These are phyloP conservation scores for Tetragonula clypearis DNA, from an alignment of 1,140 invertebrate genomes.

Conservation along the genomic window DNA sequence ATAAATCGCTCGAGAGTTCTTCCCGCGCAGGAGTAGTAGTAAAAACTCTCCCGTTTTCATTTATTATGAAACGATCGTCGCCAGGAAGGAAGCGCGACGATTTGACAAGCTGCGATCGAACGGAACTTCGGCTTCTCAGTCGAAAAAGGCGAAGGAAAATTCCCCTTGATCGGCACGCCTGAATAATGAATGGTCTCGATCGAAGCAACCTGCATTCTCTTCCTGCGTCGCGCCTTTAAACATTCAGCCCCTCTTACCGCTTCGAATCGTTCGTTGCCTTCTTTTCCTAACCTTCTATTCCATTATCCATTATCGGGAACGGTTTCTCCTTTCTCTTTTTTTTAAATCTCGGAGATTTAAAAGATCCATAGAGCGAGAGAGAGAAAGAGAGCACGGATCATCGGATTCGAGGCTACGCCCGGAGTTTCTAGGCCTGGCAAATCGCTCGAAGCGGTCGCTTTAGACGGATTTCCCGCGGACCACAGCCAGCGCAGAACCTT, in stretches of 20 bases:
- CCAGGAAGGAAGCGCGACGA: not conserved
- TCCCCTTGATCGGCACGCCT: conserved; percentile 60
- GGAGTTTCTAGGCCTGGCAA: conserved; percentile 7
- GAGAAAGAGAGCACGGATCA: not conserved
- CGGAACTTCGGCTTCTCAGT: conserved; percentile 32
- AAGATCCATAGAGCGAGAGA: not conserved
- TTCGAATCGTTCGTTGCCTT: conserved; percentile 11
- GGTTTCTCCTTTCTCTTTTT: not conserved
- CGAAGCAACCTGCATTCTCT: conserved; percentile 55
- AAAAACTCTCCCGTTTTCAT: conserved; percentile 14
- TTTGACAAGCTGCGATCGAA: not conserved
- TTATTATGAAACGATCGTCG: conserved; percentile 62
- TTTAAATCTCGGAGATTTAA: not conserved
- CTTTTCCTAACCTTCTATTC: not conserved
- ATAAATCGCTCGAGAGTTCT: too few relatives aligned
- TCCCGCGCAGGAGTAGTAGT: too few relatives aligned
- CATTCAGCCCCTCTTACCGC: conserved; percentile 54
- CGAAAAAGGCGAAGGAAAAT: conserved; percentile 42
- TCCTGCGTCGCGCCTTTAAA: conserved; percentile 55
- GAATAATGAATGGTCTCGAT: conserved; percentile 70
- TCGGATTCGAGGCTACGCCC: not conserved
- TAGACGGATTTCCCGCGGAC: conserved; percentile 26
- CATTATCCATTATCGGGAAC: not conserved
- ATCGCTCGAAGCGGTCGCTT: conserved; percentile 33
- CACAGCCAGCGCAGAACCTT: conserved; percentile 19